Conservation (phyloP, 2,797 vertebrate species). For the Eurystomus glaucurus region DNA sequence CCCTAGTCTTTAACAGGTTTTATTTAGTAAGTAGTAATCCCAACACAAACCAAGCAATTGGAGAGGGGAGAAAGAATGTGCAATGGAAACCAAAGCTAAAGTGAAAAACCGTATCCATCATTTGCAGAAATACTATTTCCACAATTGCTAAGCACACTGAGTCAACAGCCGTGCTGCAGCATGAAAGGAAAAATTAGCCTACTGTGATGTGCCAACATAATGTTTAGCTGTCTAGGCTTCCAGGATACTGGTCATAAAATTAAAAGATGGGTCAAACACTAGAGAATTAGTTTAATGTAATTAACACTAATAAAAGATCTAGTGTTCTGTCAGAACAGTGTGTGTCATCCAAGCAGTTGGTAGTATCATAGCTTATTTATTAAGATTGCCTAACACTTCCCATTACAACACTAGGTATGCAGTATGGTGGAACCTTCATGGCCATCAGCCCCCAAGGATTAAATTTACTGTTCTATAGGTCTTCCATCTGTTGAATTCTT, state of each 20-base stretch:
- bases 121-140: constrained; percentile 5
- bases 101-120: background rate
- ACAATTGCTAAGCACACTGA: background rate
- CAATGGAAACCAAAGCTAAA: constrained; percentile 16
- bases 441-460: background rate
- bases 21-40: constrained; percentile 7
- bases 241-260: constrained; percentile 62
- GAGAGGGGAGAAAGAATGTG: background rate
- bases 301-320: constrained; percentile 54
- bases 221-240: constrained; percentile 20
- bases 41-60: constrained; percentile 21
- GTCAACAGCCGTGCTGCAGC: background rate
- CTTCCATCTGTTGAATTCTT: background rate
- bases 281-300: constrained; percentile 9
- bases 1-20: background rate
- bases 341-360: background rate
- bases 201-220: background rate
- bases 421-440: background rate
- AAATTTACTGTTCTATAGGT: background rate
- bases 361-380: background rate
- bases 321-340: constrained; percentile 7
- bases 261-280: constrained; percentile 49
- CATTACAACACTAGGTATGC: background rate
- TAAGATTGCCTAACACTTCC: background rate
- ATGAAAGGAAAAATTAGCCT: background rate